Conservation (phyloP, 2,888 invertebrate genomes). For the Cactoblastis cactorum region DNA sequence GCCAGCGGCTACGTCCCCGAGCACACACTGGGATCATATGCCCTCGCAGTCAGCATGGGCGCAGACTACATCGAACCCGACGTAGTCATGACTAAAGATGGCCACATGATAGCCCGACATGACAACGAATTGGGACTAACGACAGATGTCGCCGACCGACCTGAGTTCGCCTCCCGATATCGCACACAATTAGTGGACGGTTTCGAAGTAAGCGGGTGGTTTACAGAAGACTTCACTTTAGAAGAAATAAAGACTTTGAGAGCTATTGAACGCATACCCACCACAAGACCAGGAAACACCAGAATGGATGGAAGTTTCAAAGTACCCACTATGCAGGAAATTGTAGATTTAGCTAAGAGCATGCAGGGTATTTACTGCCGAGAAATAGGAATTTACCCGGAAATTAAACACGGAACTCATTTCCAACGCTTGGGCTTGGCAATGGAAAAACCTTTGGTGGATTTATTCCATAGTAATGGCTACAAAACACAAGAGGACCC, state of each 20-base stretch:
- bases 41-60: constrained; percentile 65
- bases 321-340: constrained; percentile 64
- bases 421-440: constrained; percentile 53
- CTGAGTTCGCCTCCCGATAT: constrained; percentile 55
- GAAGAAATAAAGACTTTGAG: constrained; percentile 61
- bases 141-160: constrained; percentile 51
- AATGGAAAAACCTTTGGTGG: constrained; percentile 57
- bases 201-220: constrained; percentile 51
- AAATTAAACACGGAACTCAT: constrained; percentile 64
- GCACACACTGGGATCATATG: constrained; percentile 66
- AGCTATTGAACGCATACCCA: constrained; percentile 60
- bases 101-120: constrained; percentile 61
- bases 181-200: constrained; percentile 57
- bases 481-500: constrained; percentile 50
- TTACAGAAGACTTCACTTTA: constrained; percentile 68
- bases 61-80: constrained; percentile 69
- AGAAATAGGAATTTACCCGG: constrained; percentile 61
- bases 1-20: constrained; percentile 69
- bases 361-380: constrained; percentile 51
- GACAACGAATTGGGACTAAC: constrained; percentile 62
- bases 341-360: constrained; percentile 60
- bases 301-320: constrained; percentile 54
- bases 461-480: constrained; percentile 55
- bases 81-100: constrained; percentile 64
- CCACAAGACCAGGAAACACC: constrained; percentile 56